Evolutionary conservation across 2,888 invertebrate genomes (phyloP), one percentile per base, ranked within the genome.

Genomic region (Epirrita christyi): DNA sequence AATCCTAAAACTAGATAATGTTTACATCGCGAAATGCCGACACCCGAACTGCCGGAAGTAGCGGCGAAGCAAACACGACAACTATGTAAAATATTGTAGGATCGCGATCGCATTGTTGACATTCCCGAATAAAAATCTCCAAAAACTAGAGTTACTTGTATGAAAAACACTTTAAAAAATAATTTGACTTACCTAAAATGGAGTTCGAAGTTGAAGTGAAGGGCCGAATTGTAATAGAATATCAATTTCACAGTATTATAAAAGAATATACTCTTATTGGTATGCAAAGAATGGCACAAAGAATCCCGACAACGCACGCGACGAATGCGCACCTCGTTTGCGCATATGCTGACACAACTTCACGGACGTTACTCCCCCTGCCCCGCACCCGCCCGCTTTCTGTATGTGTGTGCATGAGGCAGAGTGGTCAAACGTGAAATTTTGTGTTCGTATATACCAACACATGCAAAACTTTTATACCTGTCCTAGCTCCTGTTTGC

Each of bases 251-350:
- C 93, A 93, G 94, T 94, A 94, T 93, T 94, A 94, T 94, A 93
- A 93, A 94, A 94, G 94, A 94, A 94, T 93, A 93, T 93, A 93
- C 93, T 93, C 93, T 94, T 94, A 94, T 94, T 96, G 97, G 97
- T 96, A 97, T 97, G 97, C 96, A 94, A 96, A 96, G 97, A 97
- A 97, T 97, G 97, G 96, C 96, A 97, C 96, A 97, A 97, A 97
- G 97, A 97, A 97, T 97, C 96, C 95, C 94, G 96, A 97, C 96
- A 96, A 97, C 97, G 97, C 96, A 96, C 94, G 94, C 94, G 94
- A 93, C 94, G 93, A 94, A 93, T 94, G 96, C 96, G 96, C 96
- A 96, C 93, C 93, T 93, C 93, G 93, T 93, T 93, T 94, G 95
- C 96, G 95, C 95, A 95, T 93, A 93, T 94, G 94, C 94, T 94